Base-by-base conservation (phyloP, 2,113 vertebrate genomes). In the Lycaon pictus region DNA sequence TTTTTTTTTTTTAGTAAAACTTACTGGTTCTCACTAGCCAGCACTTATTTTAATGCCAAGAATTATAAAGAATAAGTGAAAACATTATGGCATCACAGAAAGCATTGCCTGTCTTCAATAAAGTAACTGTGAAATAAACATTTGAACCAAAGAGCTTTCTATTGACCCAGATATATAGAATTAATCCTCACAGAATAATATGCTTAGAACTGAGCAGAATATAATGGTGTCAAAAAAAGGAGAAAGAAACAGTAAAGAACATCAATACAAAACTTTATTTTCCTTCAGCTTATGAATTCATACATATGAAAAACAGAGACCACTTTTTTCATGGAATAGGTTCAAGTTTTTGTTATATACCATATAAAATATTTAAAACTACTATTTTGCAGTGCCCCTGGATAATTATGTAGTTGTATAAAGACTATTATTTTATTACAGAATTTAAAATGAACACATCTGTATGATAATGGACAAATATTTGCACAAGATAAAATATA, bases 121-220 rank as follows among this genome's bases (percentile, higher is more conserved):
- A 89, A 98, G 85, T 95, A 96, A 91, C 88, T 89, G 69, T 63
- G 92, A 97, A 98, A 98, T 85, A 90, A 97, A 80, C 62, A 95
- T 98, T 94, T 98, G 97, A 98, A 98, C 72, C 60, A 97, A 77
- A 98, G 98, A 95, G 48, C 29, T 97, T 97, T 97, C 82, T 96
- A 84, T 72, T 98, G 95, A 98, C 90, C 77, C 88, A 83, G 53
- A 95, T 60, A 96, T 80, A 95, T 83, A 60, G 98, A 98, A 98
- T 96, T 22, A 97, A 80, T 98, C 94, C 53, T 22, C 55, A 80
- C 27, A 91, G 82, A 91, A 93, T 96, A 97, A 96, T 62, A 29
- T 37, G 87, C n/a, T 97, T 97, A 96, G 19, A 94, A 32, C 29
- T 96, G 74, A 96, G 3, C 25, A 95, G 65, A 93, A 93, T 25